Base-by-base conservation (phyloP, 2,888 invertebrate species). In the Hemistola chrysoprasaria region DNA sequence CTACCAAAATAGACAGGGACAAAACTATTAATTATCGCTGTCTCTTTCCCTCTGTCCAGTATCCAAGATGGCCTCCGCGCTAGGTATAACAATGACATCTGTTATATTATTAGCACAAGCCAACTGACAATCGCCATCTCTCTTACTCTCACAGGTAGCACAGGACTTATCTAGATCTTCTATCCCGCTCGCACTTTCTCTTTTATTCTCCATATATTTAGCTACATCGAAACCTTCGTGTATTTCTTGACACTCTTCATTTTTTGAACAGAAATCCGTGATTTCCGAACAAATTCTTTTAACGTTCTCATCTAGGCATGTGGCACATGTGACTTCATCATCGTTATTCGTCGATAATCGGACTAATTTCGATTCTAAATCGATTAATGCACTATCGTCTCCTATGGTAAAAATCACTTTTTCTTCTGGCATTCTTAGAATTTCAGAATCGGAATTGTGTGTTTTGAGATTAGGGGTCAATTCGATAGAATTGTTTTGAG, bases 401-500 rank as follows among this genome's bases (percentile, higher is more conserved):
- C 88, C 88, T 41, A 89, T 41, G 0, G 81, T 80, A 50, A 89
- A 90, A 0, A 82, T 42, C 0, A 88, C 82, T 63, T 76, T 73
- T 1, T 58, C 60, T 9, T 67, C 63, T 46, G 29, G 37, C 3
- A 71, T 55, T 47, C 64, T 66, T 4, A 68, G 65, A 49, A 89
- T 79, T 66, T 87, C 86, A 0, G 87, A 79, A 31, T 89, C 87
- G 0, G 88, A 88, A 20, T 69, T 78, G 50, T 79, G 82, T 16
- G 67, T 60, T 57, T 79, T 77, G 1, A 75, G 44, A 7, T 50
- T 55, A 1, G 53, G 50, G 1, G 56, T 40, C 0, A 53, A 37
- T 16, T 76, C 67, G 0, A 50, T 16, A 6, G 53, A 31, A 36
- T 64, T 59, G 0, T 44, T 59, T 35, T 71, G 65, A 0, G 61